A percentile compares a stretch with the other conserved stretches of the same genome.
Conservation (phyloP, 1,140 invertebrate species). For the Mesaphorura yosii region DNA sequence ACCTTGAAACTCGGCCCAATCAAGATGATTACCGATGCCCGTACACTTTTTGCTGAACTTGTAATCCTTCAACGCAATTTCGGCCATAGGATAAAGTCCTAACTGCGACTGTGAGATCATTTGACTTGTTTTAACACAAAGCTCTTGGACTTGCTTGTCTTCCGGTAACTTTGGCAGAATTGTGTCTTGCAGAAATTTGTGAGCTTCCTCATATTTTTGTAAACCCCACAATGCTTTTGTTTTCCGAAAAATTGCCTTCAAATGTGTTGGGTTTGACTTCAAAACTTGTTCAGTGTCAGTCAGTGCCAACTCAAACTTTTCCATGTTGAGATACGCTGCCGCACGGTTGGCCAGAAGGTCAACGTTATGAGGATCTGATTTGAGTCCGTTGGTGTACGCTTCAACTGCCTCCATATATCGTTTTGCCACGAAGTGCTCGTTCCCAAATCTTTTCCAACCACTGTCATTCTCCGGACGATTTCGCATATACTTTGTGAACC, state of each 20-base stretch:
- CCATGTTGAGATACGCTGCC: neutral
- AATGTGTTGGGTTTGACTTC: neutral
- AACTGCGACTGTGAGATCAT: neutral
- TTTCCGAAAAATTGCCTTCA: neutral
- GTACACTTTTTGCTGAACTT: neutral
- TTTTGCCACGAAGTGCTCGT: neutral
- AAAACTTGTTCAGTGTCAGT: neutral
- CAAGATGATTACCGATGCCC: neutral
- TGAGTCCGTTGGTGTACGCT: neutral
- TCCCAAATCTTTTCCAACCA: slow-evolving; percentile 7
- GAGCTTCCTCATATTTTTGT: neutral
- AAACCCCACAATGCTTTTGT: neutral
- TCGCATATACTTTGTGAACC: neutral
- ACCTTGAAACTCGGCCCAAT: neutral
- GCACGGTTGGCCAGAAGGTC: slow-evolving; percentile 7
- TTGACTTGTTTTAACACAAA: neutral
- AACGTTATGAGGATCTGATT: neutral
- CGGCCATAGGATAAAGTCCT: neutral
- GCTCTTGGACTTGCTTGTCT: neutral
- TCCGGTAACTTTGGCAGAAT: neutral
- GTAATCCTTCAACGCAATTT: neutral
- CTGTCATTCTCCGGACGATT: neutral
- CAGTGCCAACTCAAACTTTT: neutral
- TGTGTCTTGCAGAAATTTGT: neutral
- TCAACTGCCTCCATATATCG: neutral